Evolutionary conservation across 2,113 vertebrate species (phyloP).

Genomic region (Pitta sordida): DNA sequence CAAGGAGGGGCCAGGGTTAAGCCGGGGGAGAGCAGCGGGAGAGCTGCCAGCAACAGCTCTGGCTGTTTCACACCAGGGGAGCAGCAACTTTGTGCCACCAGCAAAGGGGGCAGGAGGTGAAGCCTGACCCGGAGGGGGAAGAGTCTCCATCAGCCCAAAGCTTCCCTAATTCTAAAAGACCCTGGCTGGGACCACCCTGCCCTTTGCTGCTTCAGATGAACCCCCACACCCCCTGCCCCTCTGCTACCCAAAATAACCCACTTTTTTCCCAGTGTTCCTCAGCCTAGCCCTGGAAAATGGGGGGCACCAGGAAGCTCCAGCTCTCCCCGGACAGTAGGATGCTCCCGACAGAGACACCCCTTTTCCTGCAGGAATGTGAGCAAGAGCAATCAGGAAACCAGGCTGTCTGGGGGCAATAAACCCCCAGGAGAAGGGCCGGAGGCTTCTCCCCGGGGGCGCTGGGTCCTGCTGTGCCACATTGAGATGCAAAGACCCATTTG

Average conservation of each 20-base stretch:
- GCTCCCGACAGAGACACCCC: neutral
- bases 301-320: neutral
- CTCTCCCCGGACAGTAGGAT: rapidly evolving
- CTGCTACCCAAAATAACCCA: rapidly evolving
- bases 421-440: slow-evolving; percentile 18
- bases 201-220: neutral
- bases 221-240: rapidly evolving
- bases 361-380: slow-evolving; percentile 61
- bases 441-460: neutral
- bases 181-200: neutral
- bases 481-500: slow-evolving; percentile 26
- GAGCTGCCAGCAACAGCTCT: neutral
- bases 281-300: rapidly evolving
- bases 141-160: neutral
- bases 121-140: neutral
- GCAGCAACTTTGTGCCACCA: neutral
- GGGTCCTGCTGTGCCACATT: slow-evolving; percentile 53
- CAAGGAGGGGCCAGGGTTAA: rapidly evolving
- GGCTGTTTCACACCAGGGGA: rapidly evolving
- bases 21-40: rapidly evolving
- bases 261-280: neutral
- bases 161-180: rapidly evolving
- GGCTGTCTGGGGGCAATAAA: slow-evolving; percentile 73
- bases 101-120: rapidly evolving
- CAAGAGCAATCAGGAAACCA: slow-evolving; percentile 66